These are phyloP conservation scores for Cheirogaleus medius DNA, from an alignment of 2,113 vertebrate species.

Conservation along the genomic window DNA sequence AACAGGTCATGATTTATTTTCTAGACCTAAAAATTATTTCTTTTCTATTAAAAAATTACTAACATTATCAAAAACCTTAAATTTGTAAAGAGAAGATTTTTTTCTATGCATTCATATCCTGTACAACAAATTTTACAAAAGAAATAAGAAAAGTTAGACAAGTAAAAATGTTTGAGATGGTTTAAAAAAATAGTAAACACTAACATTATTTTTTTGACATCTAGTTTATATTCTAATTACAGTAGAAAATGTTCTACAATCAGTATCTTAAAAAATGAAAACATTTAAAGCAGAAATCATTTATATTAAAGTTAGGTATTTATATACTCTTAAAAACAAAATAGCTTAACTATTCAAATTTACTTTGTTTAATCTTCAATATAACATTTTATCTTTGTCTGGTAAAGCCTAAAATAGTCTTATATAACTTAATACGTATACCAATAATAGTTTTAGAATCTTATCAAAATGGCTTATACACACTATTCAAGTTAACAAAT, in stretches of 20 bases:
- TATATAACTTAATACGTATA: neutral
- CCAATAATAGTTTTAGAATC: neutral
- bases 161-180: neutral
- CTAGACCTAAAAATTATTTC: conserved; percentile 35
- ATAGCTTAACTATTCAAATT: conserved; percentile 34
- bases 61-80: neutral
- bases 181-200: neutral
- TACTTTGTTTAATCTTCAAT: conserved; percentile 29
- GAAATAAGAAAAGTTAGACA: conserved; percentile 37
- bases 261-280: conserved; percentile 32
- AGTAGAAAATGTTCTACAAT: neutral
- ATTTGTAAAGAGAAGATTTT: neutral
- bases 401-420: neutral
- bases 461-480: neutral
- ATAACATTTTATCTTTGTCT: conserved; percentile 33
- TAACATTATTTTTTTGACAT: neutral
- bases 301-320: conserved; percentile 40
- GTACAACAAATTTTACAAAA: conserved; percentile 23
- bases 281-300: conserved; percentile 34
- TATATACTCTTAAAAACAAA: conserved; percentile 24
- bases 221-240: neutral
- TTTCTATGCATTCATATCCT: neutral
- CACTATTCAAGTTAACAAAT: neutral
- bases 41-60: neutral
- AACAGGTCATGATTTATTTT: conserved; percentile 44